Evolutionary conservation across 2,888 invertebrate genomes (phyloP).

Genomic region (Chalcis sispes): DNA sequence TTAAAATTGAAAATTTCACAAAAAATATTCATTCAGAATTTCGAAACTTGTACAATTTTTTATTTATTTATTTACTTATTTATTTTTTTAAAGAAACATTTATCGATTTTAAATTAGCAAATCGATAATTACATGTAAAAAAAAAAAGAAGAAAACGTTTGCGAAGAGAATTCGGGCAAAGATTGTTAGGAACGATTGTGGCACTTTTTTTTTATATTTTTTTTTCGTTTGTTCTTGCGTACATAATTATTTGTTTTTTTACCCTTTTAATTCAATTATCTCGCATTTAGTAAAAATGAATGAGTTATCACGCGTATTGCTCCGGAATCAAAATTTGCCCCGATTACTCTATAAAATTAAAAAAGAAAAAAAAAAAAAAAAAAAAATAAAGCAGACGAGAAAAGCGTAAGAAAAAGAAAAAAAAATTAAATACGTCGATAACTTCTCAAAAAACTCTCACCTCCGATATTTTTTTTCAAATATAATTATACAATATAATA

Average conservation of each 20-base stretch:
- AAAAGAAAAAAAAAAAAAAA: constrained; percentile 23
- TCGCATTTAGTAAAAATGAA: constrained; percentile 25
- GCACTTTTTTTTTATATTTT: constrained; percentile 60
- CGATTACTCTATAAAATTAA: constrained; percentile 28
- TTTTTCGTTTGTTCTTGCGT: constrained; percentile 25
- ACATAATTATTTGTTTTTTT: constrained; percentile 56
- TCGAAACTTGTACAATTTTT: too few species aligned
- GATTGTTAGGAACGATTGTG: constrained; percentile 63
- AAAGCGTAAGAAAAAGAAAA: constrained; percentile 9
- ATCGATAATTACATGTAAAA: neutral
- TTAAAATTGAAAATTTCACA: neutral
- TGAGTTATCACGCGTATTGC: constrained; percentile 66
- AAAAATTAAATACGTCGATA: constrained; percentile 33
- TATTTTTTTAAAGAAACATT: neutral
- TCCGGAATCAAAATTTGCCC: constrained; percentile 57
- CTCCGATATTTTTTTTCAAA: constrained; percentile 47
- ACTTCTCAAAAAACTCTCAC: constrained; percentile 30
- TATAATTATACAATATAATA: constrained; percentile 63
- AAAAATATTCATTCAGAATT: constrained; percentile 17
- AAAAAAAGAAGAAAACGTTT: neutral
- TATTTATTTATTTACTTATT: neutral
- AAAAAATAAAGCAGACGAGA: constrained; percentile 17
- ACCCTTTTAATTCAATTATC: constrained; percentile 41
- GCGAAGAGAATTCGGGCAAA: constrained; percentile 46
- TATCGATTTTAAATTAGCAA: constrained; percentile 1